Conservation (phyloP, 2,888 invertebrate species). For the Rapana venosa region DNA sequence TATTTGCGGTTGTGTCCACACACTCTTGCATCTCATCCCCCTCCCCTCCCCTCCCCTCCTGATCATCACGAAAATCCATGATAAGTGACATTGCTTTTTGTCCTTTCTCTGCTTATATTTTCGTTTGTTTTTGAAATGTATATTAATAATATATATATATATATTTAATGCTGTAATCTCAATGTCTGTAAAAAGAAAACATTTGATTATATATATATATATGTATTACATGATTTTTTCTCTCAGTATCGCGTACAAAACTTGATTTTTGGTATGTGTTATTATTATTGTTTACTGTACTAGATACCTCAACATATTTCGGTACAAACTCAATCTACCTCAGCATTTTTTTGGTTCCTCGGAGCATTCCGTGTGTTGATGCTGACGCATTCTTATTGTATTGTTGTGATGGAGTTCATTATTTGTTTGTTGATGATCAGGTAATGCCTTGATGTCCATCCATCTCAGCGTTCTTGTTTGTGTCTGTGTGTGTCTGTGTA, state of each 20-base stretch:
- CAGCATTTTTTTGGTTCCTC: not conserved
- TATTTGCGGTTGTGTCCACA: conserved; percentile 10
- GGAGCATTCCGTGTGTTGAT: conserved; percentile 20
- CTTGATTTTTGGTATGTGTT: not conserved
- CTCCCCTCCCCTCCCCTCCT: no score
- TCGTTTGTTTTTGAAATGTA: no score
- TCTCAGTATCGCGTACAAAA: not conserved
- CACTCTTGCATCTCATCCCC: not conserved
- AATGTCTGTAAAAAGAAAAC: no score
- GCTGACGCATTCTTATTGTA: conserved; percentile 11
- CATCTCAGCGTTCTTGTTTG: not conserved
- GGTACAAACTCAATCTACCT: conserved; percentile 11
- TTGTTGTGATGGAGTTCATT: not conserved
- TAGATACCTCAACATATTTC: conserved; percentile 4
- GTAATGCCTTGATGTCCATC: not conserved
- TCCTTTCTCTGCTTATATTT: not conserved
- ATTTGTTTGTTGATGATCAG: not conserved
- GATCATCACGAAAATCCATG: conserved; percentile 21
- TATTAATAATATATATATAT: not conserved
- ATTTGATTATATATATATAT: no score
- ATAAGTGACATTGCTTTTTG: not conserved
- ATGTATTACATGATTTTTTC: no score
- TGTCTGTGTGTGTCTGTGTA: no score
- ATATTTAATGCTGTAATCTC: not conserved
- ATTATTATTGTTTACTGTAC: not conserved